Percentiles rank a stretch among this genome's conserved stretches.
These are phyloP conservation scores for Limnephilus marmoratus DNA, from an alignment of 2,888 invertebrate genomes.

Conservation along the genomic window DNA sequence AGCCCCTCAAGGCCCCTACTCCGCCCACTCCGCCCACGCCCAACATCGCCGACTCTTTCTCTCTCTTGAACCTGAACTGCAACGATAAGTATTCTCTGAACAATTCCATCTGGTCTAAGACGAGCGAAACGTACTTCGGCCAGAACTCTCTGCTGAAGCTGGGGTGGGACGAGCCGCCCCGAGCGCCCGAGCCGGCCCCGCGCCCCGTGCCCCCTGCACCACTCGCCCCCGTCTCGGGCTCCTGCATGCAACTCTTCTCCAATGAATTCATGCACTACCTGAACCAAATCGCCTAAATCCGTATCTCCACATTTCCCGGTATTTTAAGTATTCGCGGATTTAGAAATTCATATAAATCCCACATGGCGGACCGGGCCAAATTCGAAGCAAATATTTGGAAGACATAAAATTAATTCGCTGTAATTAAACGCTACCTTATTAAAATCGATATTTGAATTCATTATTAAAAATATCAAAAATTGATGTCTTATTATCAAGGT, in stretches of 20 bases:
- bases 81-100: slow-evolving; percentile 67
- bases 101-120: slow-evolving; percentile 64
- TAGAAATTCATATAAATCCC: not conserved
- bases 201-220: slow-evolving; percentile 65
- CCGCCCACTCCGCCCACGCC: slow-evolving; percentile 69
- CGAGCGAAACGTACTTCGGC: slow-evolving; percentile 61
- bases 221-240: slow-evolving; percentile 68
- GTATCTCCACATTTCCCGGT: not conserved
- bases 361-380: slow-evolving; percentile 60
- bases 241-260: slow-evolving; percentile 80
- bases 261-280: slow-evolving; percentile 81
- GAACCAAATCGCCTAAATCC: slow-evolving; percentile 78
- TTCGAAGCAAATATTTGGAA: not conserved
- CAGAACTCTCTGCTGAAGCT: slow-evolving; percentile 59
- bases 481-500: slow-evolving; percentile 50
- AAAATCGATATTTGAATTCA: slow-evolving; percentile 37
- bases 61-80: slow-evolving; percentile 67
- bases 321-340: not conserved
- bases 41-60: slow-evolving; percentile 74
- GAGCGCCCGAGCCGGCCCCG: slow-evolving; percentile 71
- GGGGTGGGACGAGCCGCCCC: slow-evolving; percentile 68
- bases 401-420: slow-evolving; percentile 51
- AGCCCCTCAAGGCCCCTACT: slow-evolving; percentile 35
- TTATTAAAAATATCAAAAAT: slow-evolving; percentile 31
- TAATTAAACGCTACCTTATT: slow-evolving; percentile 55